These are phyloP conservation scores for Oophaga pumilio DNA, from an alignment of 2,113 vertebrate genomes.

Conservation along the genomic window DNA sequence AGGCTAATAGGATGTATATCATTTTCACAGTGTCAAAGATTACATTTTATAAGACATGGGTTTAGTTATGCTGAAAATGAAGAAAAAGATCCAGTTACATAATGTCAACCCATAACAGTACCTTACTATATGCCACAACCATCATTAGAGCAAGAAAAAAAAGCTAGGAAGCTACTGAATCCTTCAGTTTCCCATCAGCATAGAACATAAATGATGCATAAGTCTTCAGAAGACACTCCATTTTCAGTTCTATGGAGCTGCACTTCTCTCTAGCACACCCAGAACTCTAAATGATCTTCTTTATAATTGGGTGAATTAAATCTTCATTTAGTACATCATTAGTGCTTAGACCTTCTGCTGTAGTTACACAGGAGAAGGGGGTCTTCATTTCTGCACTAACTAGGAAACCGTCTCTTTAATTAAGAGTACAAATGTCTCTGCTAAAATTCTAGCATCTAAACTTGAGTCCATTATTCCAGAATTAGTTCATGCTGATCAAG, in stretches of 20 bases:
- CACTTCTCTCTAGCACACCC: not conserved
- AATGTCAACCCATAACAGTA: not conserved
- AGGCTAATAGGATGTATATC: not conserved
- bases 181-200: not conserved
- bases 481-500: slow-evolving; percentile 48
- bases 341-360: slow-evolving; percentile 9
- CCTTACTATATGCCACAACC: no score
- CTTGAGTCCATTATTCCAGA: slow-evolving; percentile 44
- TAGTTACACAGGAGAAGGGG: not conserved
- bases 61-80: not conserved
- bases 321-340: slow-evolving; percentile 47
- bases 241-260: not conserved
- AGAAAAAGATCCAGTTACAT: not conserved
- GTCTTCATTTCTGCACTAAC: not conserved
- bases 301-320: slow-evolving; percentile 34
- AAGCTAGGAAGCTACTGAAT: not conserved
- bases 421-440: slow-evolving; percentile 23
- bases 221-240: not conserved
- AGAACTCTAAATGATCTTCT: slow-evolving; percentile 14
- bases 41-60: not conserved
- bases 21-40: not conserved
- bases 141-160: not conserved
- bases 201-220: slow-evolving; percentile 11
- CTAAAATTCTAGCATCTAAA: not conserved
- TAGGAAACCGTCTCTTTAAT: slow-evolving; percentile 27